A percentile compares a stretch with the other conserved stretches of the same genome.
phyloP scores from a whole-genome alignment of 2,797 vertebrate genomes.

The Phataginus tricuspis region DNA sequence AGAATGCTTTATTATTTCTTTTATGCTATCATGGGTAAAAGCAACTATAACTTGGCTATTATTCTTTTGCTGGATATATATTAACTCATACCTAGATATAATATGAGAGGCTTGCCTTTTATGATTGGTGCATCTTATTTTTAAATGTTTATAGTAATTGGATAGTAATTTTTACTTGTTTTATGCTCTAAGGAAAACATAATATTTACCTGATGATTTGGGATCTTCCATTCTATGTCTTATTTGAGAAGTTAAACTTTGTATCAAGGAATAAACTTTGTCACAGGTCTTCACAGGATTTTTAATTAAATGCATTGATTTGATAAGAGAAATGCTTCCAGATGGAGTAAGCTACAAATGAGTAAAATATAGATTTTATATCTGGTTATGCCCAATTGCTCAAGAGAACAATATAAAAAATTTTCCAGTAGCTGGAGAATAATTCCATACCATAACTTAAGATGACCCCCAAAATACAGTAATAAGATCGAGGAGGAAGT shows the following conservation, averaged over 20 bases:
- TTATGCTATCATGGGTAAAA: background rate
- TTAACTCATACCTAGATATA: background rate
- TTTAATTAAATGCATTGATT: constrained; percentile 94
- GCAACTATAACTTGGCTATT: background rate
- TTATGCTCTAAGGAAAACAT: constrained; percentile 11
- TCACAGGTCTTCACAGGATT: constrained; percentile 94
- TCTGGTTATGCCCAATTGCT: background rate
- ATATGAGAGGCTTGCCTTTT: background rate
- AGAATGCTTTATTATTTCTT: background rate
- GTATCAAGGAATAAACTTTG: constrained; percentile 93
- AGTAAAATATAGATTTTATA: constrained; percentile 67
- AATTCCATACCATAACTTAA: constrained; percentile 32
- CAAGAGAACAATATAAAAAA: constrained; percentile 33
- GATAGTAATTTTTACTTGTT: constrained; percentile 11
- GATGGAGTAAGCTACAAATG: constrained; percentile 91
- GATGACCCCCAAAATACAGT: background rate
- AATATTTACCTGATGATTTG: constrained; percentile 90
- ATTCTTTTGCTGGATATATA: constrained; percentile 1
- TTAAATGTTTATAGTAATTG: background rate
- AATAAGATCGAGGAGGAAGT: background rate
- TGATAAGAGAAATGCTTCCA: constrained; percentile 90
- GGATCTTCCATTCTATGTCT: constrained; percentile 93
- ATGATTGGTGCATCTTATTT: background rate
- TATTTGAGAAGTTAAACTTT: constrained; percentile 93
- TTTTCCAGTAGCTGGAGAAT: background rate